Base-by-base conservation (phyloP, 2,797 vertebrate species). In the Menidia menidia region DNA sequence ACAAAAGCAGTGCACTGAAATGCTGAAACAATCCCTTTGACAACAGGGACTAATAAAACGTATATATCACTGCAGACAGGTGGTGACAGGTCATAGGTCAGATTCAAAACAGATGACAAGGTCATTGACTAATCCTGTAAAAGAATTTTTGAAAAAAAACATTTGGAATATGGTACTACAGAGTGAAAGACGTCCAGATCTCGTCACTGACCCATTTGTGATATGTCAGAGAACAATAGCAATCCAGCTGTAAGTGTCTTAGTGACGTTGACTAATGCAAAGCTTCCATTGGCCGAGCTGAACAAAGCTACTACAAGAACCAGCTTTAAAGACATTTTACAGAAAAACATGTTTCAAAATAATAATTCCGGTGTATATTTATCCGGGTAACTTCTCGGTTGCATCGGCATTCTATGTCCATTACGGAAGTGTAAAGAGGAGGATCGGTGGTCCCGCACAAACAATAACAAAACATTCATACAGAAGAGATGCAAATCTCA, bases 221-320 rank as follows among this genome's bases (percentile, higher is more conserved):
- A 84, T 77, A 76, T 83, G 71, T 80, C 73, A 62, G 82, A 81
- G 91, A 92, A 92, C 91, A 92, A 92, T 89, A 77, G 88, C 88
- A 66, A 43, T 55, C 42, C 79, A 68, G 85, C 3, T 80, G 16
- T 64, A 67, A 57, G 72, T 15, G 81, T 0, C 33, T 55, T 61
- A 18, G 61, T 91, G 89, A 90, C 89, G 90, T 67, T 42, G 59
- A 16, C 42, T 8, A 73, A 80, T 16, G 67, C 79, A 50, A 41
- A 39, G 75, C 71, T 69, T 56, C 79, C 19, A 92, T 91, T 92
- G 89, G 89, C 85, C 19, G 62, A 54, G 15, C 33, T 58, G 87
- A 91, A 92, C 91, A 92, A 92, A 91, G 90, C 87, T 92, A 67
- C 73, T 73, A 68, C 25, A 80, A 30, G 31, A 72, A 16, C 6